Evolutionary conservation across 2,888 invertebrate genomes (phyloP).

Genomic region (Macrophya alboannulata): DNA sequence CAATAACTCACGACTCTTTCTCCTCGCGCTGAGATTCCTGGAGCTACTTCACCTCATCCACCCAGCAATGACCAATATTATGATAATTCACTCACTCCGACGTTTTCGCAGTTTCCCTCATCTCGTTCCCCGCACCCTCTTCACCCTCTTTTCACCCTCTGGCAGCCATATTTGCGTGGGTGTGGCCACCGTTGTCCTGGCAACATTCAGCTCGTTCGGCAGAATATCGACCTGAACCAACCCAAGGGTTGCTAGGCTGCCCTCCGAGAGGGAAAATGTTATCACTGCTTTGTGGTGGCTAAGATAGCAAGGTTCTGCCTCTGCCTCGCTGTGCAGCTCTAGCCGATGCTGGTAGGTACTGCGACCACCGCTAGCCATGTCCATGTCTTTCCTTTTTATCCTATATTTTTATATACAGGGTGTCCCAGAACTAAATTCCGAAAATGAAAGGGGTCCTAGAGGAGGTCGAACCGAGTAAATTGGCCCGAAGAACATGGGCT

Average conservation of each 20-base stretch:
- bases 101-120: conserved; percentile 62
- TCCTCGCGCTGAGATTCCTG: conserved; percentile 13
- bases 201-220: conserved; percentile 72
- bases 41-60: conserved; percentile 71
- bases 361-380: conserved; percentile 48
- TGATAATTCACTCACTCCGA: conserved; percentile 75
- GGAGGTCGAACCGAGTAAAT: no score
- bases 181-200: conserved; percentile 77
- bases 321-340: conserved; percentile 59
- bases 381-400: conserved; percentile 42
- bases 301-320: conserved; percentile 76
- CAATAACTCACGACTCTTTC: conserved; percentile 14
- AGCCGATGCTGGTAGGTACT: conserved; percentile 57
- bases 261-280: conserved; percentile 80
- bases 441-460: no score
- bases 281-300: conserved; percentile 80
- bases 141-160: conserved; percentile 57
- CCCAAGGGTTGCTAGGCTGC: conserved; percentile 78
- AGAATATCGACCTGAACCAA: conserved; percentile 72
- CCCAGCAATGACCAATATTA: conserved; percentile 77
- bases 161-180: conserved; percentile 78
- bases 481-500: no score
- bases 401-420: no score
- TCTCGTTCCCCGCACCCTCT: conserved; percentile 15
- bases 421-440: no score